Conservation (phyloP, 2,797 vertebrate species). For the Parambassis ranga region DNA sequence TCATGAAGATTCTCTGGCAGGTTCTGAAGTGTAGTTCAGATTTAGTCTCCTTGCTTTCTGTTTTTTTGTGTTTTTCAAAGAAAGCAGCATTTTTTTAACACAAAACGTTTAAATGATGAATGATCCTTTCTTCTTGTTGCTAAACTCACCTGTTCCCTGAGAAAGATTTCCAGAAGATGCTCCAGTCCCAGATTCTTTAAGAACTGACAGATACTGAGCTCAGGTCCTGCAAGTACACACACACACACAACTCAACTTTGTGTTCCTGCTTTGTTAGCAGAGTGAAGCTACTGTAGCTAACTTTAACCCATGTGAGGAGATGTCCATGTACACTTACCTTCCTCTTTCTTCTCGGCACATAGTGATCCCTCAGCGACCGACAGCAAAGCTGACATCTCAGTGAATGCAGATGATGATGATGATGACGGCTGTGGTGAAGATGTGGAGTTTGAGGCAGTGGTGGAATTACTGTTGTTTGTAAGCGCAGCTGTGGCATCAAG, state of each 20-base stretch:
- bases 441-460: not conserved
- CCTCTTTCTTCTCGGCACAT: not conserved
- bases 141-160: conserved; percentile 89
- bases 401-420: not conserved
- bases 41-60: too few relatives aligned
- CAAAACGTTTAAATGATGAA: too few relatives aligned
- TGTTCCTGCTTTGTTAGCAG: too few relatives aligned
- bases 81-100: too few relatives aligned
- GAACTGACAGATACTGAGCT: conserved; percentile 90
- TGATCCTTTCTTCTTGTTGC: too few relatives aligned
- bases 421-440: rapidly evolving
- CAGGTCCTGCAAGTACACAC: conserved; percentile 66
- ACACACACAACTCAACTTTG: too few relatives aligned
- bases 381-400: not conserved
- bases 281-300: too few relatives aligned
- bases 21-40: too few relatives aligned
- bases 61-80: too few relatives aligned
- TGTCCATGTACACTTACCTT: conserved; percentile 20
- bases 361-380: not conserved
- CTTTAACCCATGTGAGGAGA: too few relatives aligned
- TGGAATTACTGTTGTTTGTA: not conserved
- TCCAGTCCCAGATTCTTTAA: conserved; percentile 88
- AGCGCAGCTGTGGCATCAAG: not conserved
- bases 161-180: conserved; percentile 88
- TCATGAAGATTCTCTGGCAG: too few relatives aligned